Conservation (phyloP, 1,140 invertebrate genomes). For the Danaus melanippus region DNA sequence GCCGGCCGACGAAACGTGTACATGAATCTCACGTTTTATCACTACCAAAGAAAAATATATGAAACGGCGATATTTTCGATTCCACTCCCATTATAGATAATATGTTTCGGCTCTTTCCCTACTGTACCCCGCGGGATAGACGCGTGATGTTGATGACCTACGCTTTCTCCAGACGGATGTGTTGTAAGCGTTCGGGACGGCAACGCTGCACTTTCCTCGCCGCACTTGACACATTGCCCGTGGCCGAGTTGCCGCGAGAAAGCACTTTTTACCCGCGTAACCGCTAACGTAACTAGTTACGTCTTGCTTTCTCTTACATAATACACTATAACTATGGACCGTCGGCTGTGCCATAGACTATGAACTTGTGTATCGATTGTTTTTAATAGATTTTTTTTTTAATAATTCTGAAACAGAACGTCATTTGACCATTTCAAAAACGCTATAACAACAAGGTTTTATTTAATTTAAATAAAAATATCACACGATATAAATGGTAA, state of each 20-base stretch:
- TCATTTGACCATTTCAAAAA: too few relatives aligned
- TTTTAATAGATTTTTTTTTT: too few relatives aligned
- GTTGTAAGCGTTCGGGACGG: constrained; percentile 62
- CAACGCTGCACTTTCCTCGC: constrained; percentile 65
- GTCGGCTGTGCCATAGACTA: constrained; percentile 1
- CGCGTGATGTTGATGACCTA: constrained; percentile 53
- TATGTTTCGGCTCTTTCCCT: constrained; percentile 6
- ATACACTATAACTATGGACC: constrained; percentile 37
- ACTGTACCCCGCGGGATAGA: constrained; percentile 9
- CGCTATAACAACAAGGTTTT: too few relatives aligned
- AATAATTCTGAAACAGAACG: too few relatives aligned
- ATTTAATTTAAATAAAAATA: too few relatives aligned
- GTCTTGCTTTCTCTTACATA: constrained; percentile 68
- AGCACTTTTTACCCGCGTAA: constrained; percentile 69
- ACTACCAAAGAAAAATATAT: too few relatives aligned
- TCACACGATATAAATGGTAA: too few relatives aligned
- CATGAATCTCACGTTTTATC: constrained; percentile 20
- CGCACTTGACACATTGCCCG: constrained; percentile 69
- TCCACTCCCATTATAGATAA: constrained; percentile 3
- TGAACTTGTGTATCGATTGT: constrained; percentile 3
- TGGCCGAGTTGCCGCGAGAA: constrained; percentile 68
- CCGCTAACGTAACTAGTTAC: constrained; percentile 54
- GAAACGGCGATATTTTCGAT: constrained; percentile 15
- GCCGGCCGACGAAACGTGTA: constrained; percentile 29
- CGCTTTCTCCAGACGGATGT: constrained; percentile 65